Evolutionary conservation across 2,888 invertebrate genomes (phyloP), one percentile per base, ranked within the genome.

Genomic region (Lithophane semibrunnea): DNA sequence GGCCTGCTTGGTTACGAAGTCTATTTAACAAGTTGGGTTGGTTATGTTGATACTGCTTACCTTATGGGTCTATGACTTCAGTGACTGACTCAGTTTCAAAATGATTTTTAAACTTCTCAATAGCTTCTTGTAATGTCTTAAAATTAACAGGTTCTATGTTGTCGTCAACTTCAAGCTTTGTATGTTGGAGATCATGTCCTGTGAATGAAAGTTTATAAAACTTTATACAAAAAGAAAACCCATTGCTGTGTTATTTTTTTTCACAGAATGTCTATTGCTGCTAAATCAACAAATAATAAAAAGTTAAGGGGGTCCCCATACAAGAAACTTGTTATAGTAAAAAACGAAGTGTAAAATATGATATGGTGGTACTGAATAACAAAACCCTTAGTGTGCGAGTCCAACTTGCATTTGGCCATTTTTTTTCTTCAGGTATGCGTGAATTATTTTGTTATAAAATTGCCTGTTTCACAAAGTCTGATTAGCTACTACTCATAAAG

Each of bases 81-180:
- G 75, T 79, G 9, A 69, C 67, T 47, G 69, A 65, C 12, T 78
- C 73, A 29, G 75, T 47, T 52, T 88, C 87, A 69, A 81, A 88
- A 47, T 83, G 68, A 74, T 88, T 88, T 88, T 92, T 93, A 72
- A 95, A 95, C 75, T 89, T 91, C n/a, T 94, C 94, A 64, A 94
- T 86, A 18, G 94, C 96, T 86, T 95, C 94, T 84, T 94, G 91
- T 73, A 95, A 71, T 73, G 88, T 90, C 61, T 89, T 92, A 86
- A 96, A 96, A 82, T 89, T 92, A 2, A 93, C 86, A 68, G 91
- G 90, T 82, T 92, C 88, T 79, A 95, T 90, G 42, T 91, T 89
- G 77, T 93, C 92, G 58, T 91, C 90, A 65, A 80, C 75, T 65
- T 90, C 82, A 79, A 88, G 82, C 42, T 84, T 77, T 73, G 90